These are phyloP conservation scores for Heliothis peltigera DNA, from an alignment of 2,888 invertebrate species.

Conservation along the genomic window DNA sequence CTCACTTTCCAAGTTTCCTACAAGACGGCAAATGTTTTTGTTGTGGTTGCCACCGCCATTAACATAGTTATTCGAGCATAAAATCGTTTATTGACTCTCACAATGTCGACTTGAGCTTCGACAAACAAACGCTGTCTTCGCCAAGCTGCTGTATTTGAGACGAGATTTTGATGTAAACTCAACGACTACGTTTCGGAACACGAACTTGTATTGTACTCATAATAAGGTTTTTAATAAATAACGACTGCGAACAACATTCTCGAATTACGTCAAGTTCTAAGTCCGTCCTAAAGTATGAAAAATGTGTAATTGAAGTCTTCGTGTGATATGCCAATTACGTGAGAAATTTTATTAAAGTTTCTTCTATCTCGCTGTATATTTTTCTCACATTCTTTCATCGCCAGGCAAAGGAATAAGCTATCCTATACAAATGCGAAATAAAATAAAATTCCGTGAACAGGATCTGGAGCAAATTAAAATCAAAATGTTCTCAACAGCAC, in stretches of 20 bases:
- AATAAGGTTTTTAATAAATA: not conserved
- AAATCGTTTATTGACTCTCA: slow-evolving; percentile 81
- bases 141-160: slow-evolving; percentile 43
- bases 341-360: slow-evolving; percentile 20
- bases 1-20: slow-evolving; percentile 58
- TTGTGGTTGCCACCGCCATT: slow-evolving; percentile 74
- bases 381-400: slow-evolving; percentile 23
- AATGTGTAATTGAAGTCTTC: slow-evolving; percentile 1
- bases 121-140: slow-evolving; percentile 60
- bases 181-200: slow-evolving; percentile 26
- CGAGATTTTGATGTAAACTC: slow-evolving; percentile 50
- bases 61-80: slow-evolving; percentile 84
- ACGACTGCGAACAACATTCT: not conserved
- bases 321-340: slow-evolving; percentile 13
- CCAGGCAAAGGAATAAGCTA: slow-evolving; percentile 39
- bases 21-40: slow-evolving; percentile 75
- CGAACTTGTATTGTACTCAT: not conserved
- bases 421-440: slow-evolving; percentile 24
- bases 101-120: slow-evolving; percentile 66
- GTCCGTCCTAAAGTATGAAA: not conserved
- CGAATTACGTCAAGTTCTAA: not conserved
- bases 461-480: slow-evolving; percentile 60
- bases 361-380: slow-evolving; percentile 8
- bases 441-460: slow-evolving; percentile 52
- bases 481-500: slow-evolving; percentile 61